A percentile compares a stretch with the other conserved stretches of the same genome.
phyloP scores from a whole-genome alignment of 2,113 vertebrate species.

The Sphyrna mokarran region DNA sequence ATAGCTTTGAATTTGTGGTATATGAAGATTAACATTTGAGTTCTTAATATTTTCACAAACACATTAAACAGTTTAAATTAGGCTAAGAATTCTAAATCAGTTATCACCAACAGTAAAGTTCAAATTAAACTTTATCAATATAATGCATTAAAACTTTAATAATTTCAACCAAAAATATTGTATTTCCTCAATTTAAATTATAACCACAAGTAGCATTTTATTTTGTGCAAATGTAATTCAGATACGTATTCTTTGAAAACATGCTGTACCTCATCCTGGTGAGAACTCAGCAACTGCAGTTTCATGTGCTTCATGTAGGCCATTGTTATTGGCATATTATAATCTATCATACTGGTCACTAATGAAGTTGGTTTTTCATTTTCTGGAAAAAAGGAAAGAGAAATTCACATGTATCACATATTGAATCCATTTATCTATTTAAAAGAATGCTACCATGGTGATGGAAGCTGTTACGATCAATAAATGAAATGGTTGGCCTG shows the following conservation, averaged over 20 bases:
- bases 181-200: background rate
- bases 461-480: background rate
- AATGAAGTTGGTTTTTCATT: constrained; percentile 71
- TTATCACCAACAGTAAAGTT: background rate
- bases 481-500: background rate
- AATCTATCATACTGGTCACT: constrained; percentile 78
- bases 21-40: background rate
- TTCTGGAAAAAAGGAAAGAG: constrained; percentile 53
- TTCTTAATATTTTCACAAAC: background rate
- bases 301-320: constrained; percentile 82
- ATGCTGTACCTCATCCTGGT: constrained; percentile 68
- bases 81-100: background rate
- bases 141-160: background rate
- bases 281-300: constrained; percentile 67
- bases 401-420: background rate
- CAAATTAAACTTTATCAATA: background rate
- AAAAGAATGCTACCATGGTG: background rate
- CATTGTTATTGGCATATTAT: constrained; percentile 81
- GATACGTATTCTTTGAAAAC: background rate
- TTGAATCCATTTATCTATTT: background rate
- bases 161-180: constrained; percentile 13
- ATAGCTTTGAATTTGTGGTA: background rate
- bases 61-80: background rate
- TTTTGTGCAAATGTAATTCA: background rate
- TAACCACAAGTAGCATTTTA: background rate